Conservation (phyloP, 1,140 invertebrate genomes). For the Macrosteles quadrilineatus region DNA sequence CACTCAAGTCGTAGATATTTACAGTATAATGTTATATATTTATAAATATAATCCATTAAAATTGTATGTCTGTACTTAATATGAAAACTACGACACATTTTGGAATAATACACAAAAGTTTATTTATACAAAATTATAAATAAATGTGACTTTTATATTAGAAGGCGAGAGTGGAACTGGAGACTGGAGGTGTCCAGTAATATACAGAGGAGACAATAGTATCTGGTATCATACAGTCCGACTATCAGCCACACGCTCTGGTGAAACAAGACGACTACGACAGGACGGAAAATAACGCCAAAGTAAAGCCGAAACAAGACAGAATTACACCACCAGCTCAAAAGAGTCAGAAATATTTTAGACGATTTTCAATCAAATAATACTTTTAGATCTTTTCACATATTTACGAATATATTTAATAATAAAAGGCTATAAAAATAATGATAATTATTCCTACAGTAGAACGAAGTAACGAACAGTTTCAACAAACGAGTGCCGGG, state of each 20-base stretch:
- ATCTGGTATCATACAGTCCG: neutral
- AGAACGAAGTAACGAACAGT: slow-evolving; percentile 7
- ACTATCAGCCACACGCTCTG: neutral
- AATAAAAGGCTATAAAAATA: slow-evolving; percentile 12
- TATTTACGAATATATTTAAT: slow-evolving; percentile 8
- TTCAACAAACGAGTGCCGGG: neutral
- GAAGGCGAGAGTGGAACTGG: slow-evolving; percentile 15
- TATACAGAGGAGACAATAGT: neutral
- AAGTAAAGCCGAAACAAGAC: neutral
- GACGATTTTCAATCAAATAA: neutral
- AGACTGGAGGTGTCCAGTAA: neutral
- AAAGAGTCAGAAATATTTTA: no score
- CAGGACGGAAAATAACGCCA: neutral
- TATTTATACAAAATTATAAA: slow-evolving; percentile 25
- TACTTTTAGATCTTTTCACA: neutral
- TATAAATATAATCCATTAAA: slow-evolving; percentile 28
- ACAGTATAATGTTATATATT: slow-evolving; percentile 24
- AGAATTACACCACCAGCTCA: no score
- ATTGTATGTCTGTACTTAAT: neutral
- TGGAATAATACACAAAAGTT: slow-evolving; percentile 28
- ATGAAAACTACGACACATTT: slow-evolving; percentile 28
- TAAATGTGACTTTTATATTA: neutral
- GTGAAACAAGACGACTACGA: neutral
- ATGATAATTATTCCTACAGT: slow-evolving; percentile 13
- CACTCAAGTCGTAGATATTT: slow-evolving; percentile 33